Evolutionary conservation across 2,888 invertebrate species (phyloP).

Genomic region (Gymnosoma rotundatum): DNA sequence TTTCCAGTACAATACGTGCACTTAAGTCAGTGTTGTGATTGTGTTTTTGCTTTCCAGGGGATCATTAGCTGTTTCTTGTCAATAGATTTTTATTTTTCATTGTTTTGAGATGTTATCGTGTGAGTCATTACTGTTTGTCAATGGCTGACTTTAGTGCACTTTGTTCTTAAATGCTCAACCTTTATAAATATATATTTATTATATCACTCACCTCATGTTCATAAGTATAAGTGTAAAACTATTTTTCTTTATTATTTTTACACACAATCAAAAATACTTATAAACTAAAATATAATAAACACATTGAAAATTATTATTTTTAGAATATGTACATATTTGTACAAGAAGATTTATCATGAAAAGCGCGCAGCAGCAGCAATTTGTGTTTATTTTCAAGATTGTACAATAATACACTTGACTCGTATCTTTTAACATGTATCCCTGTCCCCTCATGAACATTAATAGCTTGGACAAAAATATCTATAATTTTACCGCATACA

Average conservation of each 20-base stretch:
- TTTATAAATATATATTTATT: not conserved
- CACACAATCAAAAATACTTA: conserved; percentile 18
- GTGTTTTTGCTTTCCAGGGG: not conserved
- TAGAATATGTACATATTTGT: conserved; percentile 22
- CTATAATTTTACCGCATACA: not conserved
- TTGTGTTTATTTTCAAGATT: not conserved
- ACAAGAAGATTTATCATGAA: conserved; percentile 34
- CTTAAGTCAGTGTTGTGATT: not conserved
- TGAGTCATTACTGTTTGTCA: conserved; percentile 35
- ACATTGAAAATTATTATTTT: conserved; percentile 38
- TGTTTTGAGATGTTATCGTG: conserved; percentile 1
- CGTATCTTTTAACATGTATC: conserved; percentile 12
- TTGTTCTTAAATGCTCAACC: conserved; percentile 18
- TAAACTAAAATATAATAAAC: conserved; percentile 14
- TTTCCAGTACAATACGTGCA: not conserved
- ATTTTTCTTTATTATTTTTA: conserved; percentile 24
- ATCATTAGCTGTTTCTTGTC: not conserved
- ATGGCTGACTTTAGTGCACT: conserved; percentile 33
- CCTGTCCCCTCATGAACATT: not conserved
- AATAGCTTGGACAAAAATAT: not conserved
- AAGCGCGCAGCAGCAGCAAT: not conserved
- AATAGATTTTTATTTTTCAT: not conserved
- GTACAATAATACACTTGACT: conserved; percentile 30
- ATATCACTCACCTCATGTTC: not conserved
- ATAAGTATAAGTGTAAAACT: not conserved